A percentile compares a stretch with the other conserved stretches of the same genome.
phyloP scores from a whole-genome alignment of 2,888 invertebrate species.

The Pseudanteris insignis region DNA sequence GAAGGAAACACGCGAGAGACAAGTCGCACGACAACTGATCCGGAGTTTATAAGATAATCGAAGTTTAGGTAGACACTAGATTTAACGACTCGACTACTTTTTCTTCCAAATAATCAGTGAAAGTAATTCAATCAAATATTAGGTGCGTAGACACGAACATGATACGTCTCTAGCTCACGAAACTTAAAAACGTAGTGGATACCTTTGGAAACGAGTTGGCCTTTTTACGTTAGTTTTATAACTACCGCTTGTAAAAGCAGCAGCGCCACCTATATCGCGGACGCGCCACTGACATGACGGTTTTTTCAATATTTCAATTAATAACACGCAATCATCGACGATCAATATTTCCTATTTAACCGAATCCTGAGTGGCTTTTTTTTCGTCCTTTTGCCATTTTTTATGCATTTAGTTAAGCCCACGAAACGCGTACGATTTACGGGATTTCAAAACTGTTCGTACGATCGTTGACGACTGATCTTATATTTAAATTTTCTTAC shows the following conservation, averaged over 20 bases:
- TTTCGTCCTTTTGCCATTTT: too few species aligned
- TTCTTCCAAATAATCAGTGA: constrained; percentile 47
- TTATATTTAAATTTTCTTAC: too few species aligned
- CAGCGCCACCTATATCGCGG: constrained; percentile 1
- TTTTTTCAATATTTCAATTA: constrained; percentile 14
- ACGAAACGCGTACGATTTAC: too few species aligned
- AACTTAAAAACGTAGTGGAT: constrained; percentile 37
- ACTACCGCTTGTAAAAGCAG: too few species aligned
- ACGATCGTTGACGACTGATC: too few species aligned
- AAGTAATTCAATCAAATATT: constrained; percentile 47
- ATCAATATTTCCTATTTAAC: too few species aligned
- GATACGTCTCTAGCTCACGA: constrained; percentile 37
- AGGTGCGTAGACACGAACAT: constrained; percentile 33
- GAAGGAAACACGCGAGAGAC: constrained; percentile 4
- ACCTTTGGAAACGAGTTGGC: constrained; percentile 29
- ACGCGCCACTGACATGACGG: not conserved
- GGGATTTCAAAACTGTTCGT: too few species aligned
- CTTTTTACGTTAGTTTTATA: constrained; percentile 45
- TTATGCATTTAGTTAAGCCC: too few species aligned
- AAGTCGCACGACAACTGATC: constrained; percentile 36
- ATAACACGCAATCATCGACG: constrained; percentile 10
- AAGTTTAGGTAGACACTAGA: constrained; percentile 42
- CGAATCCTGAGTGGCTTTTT: too few species aligned
- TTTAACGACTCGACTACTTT: constrained; percentile 41
- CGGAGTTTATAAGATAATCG: constrained; percentile 38